A percentile compares a stretch with the other conserved stretches of the same genome.
Evolutionary conservation across 2,888 invertebrate genomes (phyloP).

Genomic region (Harpagoxenus sublaevis): DNA sequence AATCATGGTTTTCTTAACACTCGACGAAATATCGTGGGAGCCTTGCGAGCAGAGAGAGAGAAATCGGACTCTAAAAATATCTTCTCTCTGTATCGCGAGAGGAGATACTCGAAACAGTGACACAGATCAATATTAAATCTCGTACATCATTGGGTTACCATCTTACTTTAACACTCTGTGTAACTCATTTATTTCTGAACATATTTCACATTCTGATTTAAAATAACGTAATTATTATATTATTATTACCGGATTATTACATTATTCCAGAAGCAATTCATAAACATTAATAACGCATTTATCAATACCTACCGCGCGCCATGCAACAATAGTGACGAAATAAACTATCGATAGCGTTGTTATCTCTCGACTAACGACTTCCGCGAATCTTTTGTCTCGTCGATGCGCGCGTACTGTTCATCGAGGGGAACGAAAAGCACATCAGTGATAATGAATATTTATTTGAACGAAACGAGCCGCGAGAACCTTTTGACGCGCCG

Average conservation of each 20-base stretch:
- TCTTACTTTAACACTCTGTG: not conserved
- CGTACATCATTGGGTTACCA: not conserved
- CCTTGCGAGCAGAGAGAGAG: not conserved
- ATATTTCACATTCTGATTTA: not conserved
- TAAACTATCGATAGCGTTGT: conserved; percentile 23
- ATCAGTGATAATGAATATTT: conserved; percentile 58
- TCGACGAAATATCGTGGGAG: conserved; percentile 42
- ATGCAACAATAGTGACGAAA: not conserved
- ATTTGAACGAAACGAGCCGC: conserved; percentile 43
- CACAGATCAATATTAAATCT: conserved; percentile 6
- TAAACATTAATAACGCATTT: not conserved
- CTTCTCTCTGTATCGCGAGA: not conserved
- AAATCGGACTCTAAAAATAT: conserved; percentile 42
- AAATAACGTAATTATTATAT: not conserved
- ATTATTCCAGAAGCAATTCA: not conserved
- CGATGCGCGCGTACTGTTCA: not conserved
- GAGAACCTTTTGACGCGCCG: conserved; percentile 64
- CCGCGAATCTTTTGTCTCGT: conserved; percentile 52
- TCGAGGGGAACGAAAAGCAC: conserved; percentile 31
- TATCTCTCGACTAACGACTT: conserved; percentile 39
- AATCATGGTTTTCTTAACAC: conserved; percentile 61
- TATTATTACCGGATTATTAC: not conserved
- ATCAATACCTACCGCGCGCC: not conserved
- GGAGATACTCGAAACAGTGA: not conserved
- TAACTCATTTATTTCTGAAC: not conserved